Percentiles rank a stretch among this genome's conserved stretches.
Conservation (phyloP, 2,113 vertebrate species). For the Canis aureus region DNA sequence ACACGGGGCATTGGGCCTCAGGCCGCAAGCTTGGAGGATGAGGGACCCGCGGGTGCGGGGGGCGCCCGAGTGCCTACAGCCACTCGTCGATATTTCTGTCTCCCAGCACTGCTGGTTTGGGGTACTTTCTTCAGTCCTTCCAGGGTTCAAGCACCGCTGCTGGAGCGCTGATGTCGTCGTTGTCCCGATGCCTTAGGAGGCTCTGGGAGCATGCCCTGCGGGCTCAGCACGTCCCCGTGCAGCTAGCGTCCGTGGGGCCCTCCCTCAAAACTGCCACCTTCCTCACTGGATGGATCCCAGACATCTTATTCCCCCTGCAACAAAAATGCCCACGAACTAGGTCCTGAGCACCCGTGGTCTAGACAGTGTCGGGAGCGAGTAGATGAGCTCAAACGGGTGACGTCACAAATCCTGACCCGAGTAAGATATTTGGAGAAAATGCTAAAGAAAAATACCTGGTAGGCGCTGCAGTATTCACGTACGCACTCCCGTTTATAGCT, state of each 20-base stretch:
- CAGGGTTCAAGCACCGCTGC: neutral
- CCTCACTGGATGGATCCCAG: neutral
- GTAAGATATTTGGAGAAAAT: neutral
- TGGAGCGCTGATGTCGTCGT: neutral
- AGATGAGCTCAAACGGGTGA: neutral
- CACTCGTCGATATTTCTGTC: no score
- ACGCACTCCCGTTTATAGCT: neutral
- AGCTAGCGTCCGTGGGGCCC: no score
- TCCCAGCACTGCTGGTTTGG: neutral
- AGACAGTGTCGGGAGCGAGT: neutral
- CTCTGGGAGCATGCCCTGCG: accelerated
- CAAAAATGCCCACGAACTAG: neutral
- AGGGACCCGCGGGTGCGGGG: no score
- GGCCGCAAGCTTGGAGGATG: neutral
- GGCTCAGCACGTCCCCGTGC: accelerated
- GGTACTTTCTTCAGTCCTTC: neutral
- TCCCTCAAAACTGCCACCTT: accelerated
- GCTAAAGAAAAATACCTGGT: neutral
- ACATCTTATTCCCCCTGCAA: neutral
- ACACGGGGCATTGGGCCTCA: no score
- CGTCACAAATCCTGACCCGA: no score
- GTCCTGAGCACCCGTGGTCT: no score
- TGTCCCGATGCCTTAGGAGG: neutral
- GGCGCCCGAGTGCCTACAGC: neutral
- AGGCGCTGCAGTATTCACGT: neutral